Percentiles rank a stretch among this genome's conserved stretches.
These are phyloP conservation scores for Ploceus nigricollis DNA, from an alignment of 2,113 vertebrate genomes.

Conservation along the genomic window DNA sequence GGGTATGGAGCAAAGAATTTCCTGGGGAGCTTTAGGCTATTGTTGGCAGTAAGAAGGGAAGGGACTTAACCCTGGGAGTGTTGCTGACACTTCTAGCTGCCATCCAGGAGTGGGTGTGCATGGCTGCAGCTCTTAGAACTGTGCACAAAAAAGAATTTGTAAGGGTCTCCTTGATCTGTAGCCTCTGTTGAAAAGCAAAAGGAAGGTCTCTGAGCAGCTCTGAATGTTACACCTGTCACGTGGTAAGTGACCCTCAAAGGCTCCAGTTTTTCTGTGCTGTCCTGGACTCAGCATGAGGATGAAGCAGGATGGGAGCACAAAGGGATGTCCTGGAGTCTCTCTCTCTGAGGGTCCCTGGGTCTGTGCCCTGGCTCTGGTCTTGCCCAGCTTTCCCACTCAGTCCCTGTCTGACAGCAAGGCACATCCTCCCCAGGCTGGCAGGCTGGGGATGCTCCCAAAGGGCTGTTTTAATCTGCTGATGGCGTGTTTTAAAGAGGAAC, in stretches of 20 bases:
- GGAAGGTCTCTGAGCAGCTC: neutral
- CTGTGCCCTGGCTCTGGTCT: neutral
- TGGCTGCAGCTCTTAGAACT: neutral
- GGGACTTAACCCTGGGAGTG: neutral
- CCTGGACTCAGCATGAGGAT: neutral
- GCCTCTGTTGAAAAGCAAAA: neutral
- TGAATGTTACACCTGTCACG: neutral
- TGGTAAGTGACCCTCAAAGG: neutral
- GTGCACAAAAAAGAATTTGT: neutral
- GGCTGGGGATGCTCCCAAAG: neutral
- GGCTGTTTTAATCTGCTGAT: neutral
- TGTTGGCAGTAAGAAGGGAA: conserved; percentile 13
- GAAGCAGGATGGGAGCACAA: neutral
- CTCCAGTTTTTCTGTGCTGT: neutral
- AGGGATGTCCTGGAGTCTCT: neutral
- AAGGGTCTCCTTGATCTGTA: neutral
- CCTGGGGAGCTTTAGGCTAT: conserved; percentile 23
- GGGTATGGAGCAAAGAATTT: neutral
- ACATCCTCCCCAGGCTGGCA: neutral
- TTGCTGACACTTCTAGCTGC: neutral
- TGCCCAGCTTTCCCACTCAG: neutral
- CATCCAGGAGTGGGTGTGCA: neutral
- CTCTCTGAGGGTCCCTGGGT: neutral
- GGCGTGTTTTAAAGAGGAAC: neutral
- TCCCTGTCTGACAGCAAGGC: neutral